phyloP scores from a whole-genome alignment of 1,140 invertebrate genomes.

The Bemisia tabaci region DNA sequence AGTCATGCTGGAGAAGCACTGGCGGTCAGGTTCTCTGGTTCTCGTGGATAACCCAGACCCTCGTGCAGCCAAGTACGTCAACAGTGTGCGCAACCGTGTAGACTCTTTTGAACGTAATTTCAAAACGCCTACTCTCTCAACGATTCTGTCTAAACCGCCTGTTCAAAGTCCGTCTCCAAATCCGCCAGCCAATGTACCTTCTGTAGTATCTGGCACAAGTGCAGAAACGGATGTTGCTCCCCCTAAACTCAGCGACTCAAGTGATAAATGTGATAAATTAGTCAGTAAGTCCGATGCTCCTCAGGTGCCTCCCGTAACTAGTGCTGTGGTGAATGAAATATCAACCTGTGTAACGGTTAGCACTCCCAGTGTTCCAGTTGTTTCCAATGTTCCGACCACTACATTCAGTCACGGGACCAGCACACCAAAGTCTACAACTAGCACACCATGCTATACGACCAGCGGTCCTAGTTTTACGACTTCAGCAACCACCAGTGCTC shows the following conservation, averaged over 20 bases:
- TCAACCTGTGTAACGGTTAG: too few species aligned
- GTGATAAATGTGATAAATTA: not conserved
- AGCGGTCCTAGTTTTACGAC: too few species aligned
- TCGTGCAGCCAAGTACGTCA: constrained; percentile 59
- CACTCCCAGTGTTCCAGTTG: too few species aligned
- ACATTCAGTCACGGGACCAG: too few species aligned
- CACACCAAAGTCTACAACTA: too few species aligned
- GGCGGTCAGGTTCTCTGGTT: constrained; percentile 52
- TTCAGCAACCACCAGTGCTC: too few species aligned
- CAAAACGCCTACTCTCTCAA: not conserved
- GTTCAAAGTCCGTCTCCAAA: too few species aligned
- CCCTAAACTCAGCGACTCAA: not conserved
- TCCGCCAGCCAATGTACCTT: too few species aligned
- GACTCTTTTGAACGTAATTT: constrained; percentile 47
- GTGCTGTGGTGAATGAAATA: not conserved
- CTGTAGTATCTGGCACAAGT: not conserved
- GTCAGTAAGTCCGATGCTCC: not conserved
- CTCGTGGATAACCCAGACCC: constrained; percentile 53
- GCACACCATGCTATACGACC: too few species aligned
- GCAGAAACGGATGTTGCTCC: not conserved
- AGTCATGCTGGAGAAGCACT: constrained; percentile 64
- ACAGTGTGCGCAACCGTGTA: constrained; percentile 60
- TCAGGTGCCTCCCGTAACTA: not conserved
- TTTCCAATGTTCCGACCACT: too few species aligned
- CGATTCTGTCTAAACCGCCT: not conserved